Evolutionary conservation across 2,113 vertebrate genomes (phyloP).

Genomic region (Cisticola juncidis): DNA sequence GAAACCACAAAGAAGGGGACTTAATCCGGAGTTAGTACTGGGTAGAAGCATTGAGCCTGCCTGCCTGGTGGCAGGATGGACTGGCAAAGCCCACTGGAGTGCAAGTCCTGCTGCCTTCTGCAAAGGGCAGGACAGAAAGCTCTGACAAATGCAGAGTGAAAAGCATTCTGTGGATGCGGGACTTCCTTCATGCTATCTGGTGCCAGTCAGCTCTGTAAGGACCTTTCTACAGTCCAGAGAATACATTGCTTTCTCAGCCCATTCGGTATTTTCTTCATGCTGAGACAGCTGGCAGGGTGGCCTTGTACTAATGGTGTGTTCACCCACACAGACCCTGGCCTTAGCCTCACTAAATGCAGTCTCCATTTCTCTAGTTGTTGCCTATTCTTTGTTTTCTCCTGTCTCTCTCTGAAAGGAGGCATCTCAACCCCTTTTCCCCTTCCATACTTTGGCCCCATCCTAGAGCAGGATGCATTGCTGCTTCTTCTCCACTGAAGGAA

Average conservation of each 20-base stretch:
- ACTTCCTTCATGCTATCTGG: not conserved
- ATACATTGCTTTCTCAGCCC: not conserved
- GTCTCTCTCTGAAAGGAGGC: not conserved
- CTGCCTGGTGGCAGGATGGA: not conserved
- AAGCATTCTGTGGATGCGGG: not conserved
- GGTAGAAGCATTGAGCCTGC: not conserved
- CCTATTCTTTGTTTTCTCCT: not conserved
- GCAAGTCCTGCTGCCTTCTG: not conserved
- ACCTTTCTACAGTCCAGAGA: not conserved
- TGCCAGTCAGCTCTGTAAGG: not conserved
- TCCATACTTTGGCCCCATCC: not conserved
- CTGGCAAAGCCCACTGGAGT: not conserved
- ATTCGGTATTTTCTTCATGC: not conserved
- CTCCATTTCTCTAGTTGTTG: not conserved
- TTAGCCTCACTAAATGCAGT: not conserved
- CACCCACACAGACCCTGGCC: not conserved
- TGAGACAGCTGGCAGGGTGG: not conserved
- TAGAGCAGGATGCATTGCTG: rapidly evolving
- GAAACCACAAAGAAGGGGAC: not conserved
- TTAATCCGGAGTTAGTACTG: not conserved
- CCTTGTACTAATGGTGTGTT: not conserved
- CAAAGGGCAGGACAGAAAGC: not conserved
- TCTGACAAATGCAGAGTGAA: not conserved
- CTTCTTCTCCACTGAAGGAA: not conserved
- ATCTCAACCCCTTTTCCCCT: not conserved